Conservation (phyloP, 1,140 invertebrate genomes). For the Thaumatotibia leucotreta region DNA sequence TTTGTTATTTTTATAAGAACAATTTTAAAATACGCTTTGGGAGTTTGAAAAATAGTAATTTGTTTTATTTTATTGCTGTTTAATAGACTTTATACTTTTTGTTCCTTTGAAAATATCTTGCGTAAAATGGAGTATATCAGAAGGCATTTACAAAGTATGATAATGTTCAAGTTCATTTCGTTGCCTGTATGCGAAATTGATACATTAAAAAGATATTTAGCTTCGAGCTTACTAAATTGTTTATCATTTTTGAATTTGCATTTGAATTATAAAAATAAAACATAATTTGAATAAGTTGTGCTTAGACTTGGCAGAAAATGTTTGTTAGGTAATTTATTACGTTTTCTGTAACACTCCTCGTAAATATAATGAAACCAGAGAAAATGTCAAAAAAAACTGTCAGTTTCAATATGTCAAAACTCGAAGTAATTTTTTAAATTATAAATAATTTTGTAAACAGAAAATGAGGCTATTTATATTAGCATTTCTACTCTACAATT, state of each 20-base stretch:
- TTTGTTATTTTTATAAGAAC: too few relatives aligned
- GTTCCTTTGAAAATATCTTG: neutral
- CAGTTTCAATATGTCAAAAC: neutral
- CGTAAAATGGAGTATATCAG: neutral
- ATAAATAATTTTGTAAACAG: slow-evolving; percentile 22
- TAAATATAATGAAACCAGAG: neutral
- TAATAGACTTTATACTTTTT: neutral
- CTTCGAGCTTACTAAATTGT: too few relatives aligned
- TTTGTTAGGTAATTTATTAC: too few relatives aligned
- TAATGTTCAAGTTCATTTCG: too few relatives aligned
- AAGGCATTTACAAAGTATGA: neutral
- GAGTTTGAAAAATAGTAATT: neutral
- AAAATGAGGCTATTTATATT: slow-evolving; percentile 25
- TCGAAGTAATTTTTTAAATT: too few relatives aligned
- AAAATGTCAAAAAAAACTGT: slow-evolving; percentile 2
- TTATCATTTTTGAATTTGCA: too few relatives aligned
- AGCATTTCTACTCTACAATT: slow-evolving; percentile 29
- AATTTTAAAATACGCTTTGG: too few relatives aligned
- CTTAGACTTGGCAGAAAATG: too few relatives aligned
- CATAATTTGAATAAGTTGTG: too few relatives aligned
- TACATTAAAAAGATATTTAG: too few relatives aligned
- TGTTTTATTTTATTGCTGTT: neutral
- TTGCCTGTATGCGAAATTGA: too few relatives aligned
- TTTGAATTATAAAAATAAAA: too few relatives aligned
- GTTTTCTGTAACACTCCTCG: neutral